Conservation (phyloP, 2,113 vertebrate genomes). For the Tautogolabrus adspersus region DNA sequence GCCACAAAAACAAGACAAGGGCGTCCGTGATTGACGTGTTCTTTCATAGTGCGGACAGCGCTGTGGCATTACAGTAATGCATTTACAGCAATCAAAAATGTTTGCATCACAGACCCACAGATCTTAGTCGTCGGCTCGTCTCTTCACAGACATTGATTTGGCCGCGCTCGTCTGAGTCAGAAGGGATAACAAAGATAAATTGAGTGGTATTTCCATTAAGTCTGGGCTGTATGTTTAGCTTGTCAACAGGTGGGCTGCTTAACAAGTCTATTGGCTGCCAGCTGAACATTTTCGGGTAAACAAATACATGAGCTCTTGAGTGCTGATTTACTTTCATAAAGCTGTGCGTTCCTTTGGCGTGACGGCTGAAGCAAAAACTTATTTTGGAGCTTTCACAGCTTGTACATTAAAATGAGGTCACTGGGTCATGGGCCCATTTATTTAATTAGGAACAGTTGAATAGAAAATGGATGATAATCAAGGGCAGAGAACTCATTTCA, state of each 20-base stretch:
- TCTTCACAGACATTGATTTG: constrained; percentile 62
- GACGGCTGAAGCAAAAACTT: constrained; percentile 50
- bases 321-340: constrained; percentile 13
- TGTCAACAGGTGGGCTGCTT: constrained; percentile 74
- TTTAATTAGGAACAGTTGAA: constrained; percentile 84
- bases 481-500: constrained; percentile 82
- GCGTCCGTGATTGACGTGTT: constrained; percentile 30
- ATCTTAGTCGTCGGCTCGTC: constrained; percentile 42
- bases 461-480: constrained; percentile 83
- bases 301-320: constrained; percentile 21
- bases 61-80: constrained; percentile 52
- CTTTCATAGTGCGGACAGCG: constrained; percentile 45
- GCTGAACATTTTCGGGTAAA: constrained; percentile 53
- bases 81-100: constrained; percentile 63
- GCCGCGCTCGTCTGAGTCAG: constrained; percentile 44
- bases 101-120: constrained; percentile 36
- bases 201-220: constrained; percentile 68
- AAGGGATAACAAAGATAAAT: constrained; percentile 73
- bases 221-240: constrained; percentile 57
- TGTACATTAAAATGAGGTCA: constrained; percentile 79
- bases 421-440: constrained; percentile 83
- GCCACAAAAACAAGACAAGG: constrained; percentile 31
- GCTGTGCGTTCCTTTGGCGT: neutral
- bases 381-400: constrained; percentile 60
- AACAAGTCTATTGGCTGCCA: constrained; percentile 52